A percentile compares a stretch with the other conserved stretches of the same genome.
Conservation (phyloP, 2,797 vertebrate species). For the Gastrophryne carolinensis region DNA sequence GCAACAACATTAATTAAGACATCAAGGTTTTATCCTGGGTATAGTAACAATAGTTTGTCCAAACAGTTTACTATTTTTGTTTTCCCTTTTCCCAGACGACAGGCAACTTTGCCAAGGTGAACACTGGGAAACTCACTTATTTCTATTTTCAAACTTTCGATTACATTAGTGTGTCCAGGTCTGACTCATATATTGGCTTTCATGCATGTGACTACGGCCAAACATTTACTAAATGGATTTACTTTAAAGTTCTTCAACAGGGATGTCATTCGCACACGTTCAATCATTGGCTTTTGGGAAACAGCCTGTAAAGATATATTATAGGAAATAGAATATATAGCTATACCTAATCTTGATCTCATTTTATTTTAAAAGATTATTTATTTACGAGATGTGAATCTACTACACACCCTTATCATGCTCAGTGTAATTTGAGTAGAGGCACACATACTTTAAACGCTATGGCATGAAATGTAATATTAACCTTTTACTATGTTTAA, state of each 20-base stretch:
- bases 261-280: conserved; percentile 22
- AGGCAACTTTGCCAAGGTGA: background rate
- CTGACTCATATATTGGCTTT: conserved; percentile 15
- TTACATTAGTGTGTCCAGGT: background rate
- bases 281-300: conserved; percentile 1
- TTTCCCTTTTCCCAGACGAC: background rate
- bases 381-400: too few relatives aligned
- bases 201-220: background rate
- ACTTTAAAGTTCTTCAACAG: background rate
- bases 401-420: too few relatives aligned
- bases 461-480: too few relatives aligned
- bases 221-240: background rate
- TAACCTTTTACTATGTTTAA: too few relatives aligned
- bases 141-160: background rate
- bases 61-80: background rate
- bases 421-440: too few relatives aligned
- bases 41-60: background rate
- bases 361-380: too few relatives aligned
- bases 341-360: too few relatives aligned
- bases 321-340: too few relatives aligned
- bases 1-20: too few relatives aligned
- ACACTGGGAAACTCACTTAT: background rate
- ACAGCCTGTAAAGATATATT: background rate
- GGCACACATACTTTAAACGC: too few relatives aligned
- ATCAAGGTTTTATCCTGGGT: background rate